A percentile compares a stretch with the other conserved stretches of the same genome.
Evolutionary conservation across 1,140 invertebrate genomes (phyloP).

Genomic region (Zelostemma sp.): DNA sequence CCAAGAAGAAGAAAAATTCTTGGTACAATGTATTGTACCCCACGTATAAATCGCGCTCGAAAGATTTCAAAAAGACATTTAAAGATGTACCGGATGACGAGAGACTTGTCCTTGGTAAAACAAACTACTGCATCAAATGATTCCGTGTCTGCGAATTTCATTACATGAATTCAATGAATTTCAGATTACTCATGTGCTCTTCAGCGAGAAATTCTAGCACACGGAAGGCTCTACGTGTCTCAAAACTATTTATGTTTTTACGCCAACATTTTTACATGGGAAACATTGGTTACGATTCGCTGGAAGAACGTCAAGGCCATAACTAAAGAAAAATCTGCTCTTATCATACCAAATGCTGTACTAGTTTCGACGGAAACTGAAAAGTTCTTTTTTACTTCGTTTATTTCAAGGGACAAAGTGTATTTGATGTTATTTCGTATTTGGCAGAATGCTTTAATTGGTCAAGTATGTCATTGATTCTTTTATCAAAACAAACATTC

Average conservation of each 20-base stretch:
- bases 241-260: conserved; percentile 96
- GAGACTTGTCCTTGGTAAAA: conserved; percentile 89
- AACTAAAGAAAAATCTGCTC: conserved; percentile 92
- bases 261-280: conserved; percentile 96
- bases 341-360: conserved; percentile 96
- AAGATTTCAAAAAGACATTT: conserved; percentile 93
- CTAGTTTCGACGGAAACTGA: conserved; percentile 86
- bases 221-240: conserved; percentile 92
- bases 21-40: conserved; percentile 92
- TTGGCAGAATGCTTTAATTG: conserved; percentile 95
- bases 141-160: background rate
- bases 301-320: conserved; percentile 93
- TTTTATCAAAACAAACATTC: no score
- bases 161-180: conserved; percentile 22
- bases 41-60: conserved; percentile 92
- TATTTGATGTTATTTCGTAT: conserved; percentile 95
- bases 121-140: conserved; percentile 45
- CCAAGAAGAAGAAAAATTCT: conserved; percentile 80
- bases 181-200: conserved; percentile 97
- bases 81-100: conserved; percentile 93
- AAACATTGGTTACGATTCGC: conserved; percentile 83
- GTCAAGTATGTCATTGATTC: no score
- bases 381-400: conserved; percentile 94
- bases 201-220: conserved; percentile 92
- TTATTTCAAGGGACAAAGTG: conserved; percentile 91